Percentiles rank a stretch among this genome's conserved stretches.
These are phyloP conservation scores for Xestobium rufovillosum DNA, from an alignment of 2,888 invertebrate genomes.

Conservation along the genomic window DNA sequence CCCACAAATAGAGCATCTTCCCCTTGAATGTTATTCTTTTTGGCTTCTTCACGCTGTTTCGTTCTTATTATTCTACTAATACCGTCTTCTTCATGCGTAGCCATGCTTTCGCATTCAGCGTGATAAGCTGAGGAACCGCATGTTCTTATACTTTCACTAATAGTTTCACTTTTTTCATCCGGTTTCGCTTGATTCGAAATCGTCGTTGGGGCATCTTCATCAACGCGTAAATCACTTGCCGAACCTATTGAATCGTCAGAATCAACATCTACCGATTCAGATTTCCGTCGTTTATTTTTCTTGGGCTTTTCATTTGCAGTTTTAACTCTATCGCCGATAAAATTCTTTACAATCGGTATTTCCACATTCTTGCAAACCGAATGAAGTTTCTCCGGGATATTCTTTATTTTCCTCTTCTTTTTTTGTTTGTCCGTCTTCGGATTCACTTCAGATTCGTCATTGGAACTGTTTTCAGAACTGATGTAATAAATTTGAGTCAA, in stretches of 20 bases:
- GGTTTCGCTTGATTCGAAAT: conserved; percentile 37
- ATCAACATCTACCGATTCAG: conserved; percentile 41
- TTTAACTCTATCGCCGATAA: conserved; percentile 44
- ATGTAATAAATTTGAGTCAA: conserved; percentile 53
- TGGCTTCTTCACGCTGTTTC: conserved; percentile 45
- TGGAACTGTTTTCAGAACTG: conserved; percentile 45
- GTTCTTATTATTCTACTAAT: conserved; percentile 45
- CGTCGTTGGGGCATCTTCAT: conserved; percentile 44
- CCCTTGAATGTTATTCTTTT: conserved; percentile 33
- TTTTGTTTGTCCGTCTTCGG: conserved; percentile 39
- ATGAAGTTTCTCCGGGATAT: conserved; percentile 49
- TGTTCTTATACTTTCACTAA: conserved; percentile 57
- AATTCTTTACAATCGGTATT: conserved; percentile 41
- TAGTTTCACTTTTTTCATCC: conserved; percentile 47
- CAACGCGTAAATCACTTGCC: conserved; percentile 59
- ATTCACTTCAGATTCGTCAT: conserved; percentile 40
- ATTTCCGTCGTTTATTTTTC: conserved; percentile 31
- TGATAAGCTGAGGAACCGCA: conserved; percentile 64
- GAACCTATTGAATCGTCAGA: conserved; percentile 66
- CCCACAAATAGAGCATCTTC: conserved; percentile 59
- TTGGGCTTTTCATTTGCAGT: conserved; percentile 32
- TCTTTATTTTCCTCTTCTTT: conserved; percentile 40
- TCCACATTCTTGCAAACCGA: conserved; percentile 49
- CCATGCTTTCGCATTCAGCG: conserved; percentile 64
- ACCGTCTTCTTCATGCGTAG: conserved; percentile 53